A percentile compares a stretch with the other conserved stretches of the same genome.
phyloP scores from a whole-genome alignment of 2,113 vertebrate genomes.

The Pseudopodoces humilis region DNA sequence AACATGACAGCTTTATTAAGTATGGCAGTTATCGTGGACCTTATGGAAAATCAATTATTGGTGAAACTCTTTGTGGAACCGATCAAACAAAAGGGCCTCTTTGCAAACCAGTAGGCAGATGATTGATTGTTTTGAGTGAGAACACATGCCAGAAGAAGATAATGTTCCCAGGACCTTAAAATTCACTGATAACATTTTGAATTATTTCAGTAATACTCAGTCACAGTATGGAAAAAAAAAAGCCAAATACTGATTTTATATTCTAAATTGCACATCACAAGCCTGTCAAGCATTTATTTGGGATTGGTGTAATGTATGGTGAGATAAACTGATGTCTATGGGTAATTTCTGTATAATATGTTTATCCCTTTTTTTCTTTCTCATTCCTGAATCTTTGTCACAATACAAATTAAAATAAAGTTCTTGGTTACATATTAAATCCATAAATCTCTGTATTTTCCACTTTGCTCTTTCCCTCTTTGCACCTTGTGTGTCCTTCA shows the following conservation, averaged over 20 bases:
- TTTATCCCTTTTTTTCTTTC: background rate
- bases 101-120: slow-evolving; percentile 27
- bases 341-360: background rate
- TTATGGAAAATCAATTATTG: slow-evolving; percentile 54
- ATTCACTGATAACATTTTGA: slow-evolving; percentile 52
- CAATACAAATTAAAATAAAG: background rate
- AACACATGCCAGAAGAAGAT: slow-evolving; percentile 46
- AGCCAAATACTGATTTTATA: background rate
- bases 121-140: slow-evolving; percentile 50
- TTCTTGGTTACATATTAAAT: background rate
- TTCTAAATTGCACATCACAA: background rate
- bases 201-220: slow-evolving; percentile 46
- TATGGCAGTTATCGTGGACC: slow-evolving; percentile 18
- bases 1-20: slow-evolving; percentile 47
- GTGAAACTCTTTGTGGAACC: background rate
- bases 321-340: background rate
- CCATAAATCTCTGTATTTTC: background rate
- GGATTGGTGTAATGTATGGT: background rate
- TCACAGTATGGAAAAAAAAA: background rate
- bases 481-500: background rate
- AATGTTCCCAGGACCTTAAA: slow-evolving; percentile 57
- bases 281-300: background rate
- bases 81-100: slow-evolving; percentile 40
- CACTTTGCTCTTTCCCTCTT: background rate
- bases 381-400: background rate